Evolutionary conservation across 2,797 vertebrate genomes (phyloP).

Genomic region (Notamacropus eugenii): DNA sequence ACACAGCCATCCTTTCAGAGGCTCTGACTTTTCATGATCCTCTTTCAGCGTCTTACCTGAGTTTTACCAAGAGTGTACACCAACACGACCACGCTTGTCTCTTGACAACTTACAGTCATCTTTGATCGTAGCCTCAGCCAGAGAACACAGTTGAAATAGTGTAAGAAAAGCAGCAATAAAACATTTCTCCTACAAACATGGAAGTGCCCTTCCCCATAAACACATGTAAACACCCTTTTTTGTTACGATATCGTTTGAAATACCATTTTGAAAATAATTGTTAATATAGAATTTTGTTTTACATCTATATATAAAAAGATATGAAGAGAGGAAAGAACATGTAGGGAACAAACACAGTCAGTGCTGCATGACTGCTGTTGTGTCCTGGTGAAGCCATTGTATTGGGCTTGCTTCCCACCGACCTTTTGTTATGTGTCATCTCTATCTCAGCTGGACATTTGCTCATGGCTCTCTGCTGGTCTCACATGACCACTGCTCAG

Average conservation of each 20-base stretch:
- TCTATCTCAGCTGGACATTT: not conserved
- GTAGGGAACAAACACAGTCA: not conserved
- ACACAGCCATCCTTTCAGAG: slow-evolving; percentile 21
- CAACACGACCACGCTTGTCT: not conserved
- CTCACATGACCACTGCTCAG: not conserved
- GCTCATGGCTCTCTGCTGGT: not conserved
- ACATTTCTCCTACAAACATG: not conserved
- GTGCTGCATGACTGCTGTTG: not conserved
- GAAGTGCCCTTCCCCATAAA: not conserved
- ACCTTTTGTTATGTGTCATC: not conserved
- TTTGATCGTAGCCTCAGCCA: not conserved
- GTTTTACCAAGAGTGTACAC: not conserved
- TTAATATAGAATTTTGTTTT: not conserved
- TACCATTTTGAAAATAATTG: not conserved
- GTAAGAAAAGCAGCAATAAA: not conserved
- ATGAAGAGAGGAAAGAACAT: not conserved
- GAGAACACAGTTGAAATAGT: not conserved
- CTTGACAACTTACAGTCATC: not conserved
- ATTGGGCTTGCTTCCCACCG: not conserved
- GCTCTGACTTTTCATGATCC: not conserved
- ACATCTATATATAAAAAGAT: not conserved
- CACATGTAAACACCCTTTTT: not conserved
- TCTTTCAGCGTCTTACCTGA: not conserved
- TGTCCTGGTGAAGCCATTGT: not conserved
- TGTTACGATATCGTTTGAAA: not conserved